phyloP scores from a whole-genome alignment of 2,113 vertebrate genomes.

The Vireo altiloquus region DNA sequence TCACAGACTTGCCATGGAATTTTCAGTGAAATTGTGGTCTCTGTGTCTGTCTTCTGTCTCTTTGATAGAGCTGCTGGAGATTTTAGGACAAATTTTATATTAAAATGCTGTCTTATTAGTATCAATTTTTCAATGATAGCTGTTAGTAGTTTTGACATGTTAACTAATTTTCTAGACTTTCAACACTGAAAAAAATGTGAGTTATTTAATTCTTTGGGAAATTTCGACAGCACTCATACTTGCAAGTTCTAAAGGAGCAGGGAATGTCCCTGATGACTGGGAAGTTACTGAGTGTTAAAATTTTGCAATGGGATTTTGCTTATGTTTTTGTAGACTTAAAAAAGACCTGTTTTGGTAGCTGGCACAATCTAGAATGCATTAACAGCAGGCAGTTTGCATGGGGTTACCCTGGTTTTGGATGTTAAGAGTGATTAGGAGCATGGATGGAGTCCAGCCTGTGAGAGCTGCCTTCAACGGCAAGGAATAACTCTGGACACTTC shows the following conservation, averaged over 20 bases:
- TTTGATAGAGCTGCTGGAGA: neutral
- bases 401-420: neutral
- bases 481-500: neutral
- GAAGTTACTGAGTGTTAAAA: neutral
- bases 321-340: neutral
- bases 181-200: neutral
- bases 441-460: neutral
- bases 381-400: neutral
- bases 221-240: neutral
- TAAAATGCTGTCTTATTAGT: neutral
- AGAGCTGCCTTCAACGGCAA: neutral
- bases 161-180: neutral
- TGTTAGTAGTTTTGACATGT: neutral
- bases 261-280: neutral
- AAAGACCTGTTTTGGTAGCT: neutral
- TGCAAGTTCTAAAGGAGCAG: neutral
- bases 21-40: neutral
- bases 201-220: neutral
- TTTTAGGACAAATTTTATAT: neutral
- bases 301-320: neutral
- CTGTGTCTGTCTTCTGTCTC: neutral
- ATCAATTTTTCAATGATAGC: neutral
- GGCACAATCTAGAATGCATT: neutral
- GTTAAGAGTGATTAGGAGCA: neutral
- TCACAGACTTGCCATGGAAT: neutral